A percentile compares a stretch with the other conserved stretches of the same genome.
Conservation (phyloP, 1,140 invertebrate genomes). For the Bombus difficillimus region DNA sequence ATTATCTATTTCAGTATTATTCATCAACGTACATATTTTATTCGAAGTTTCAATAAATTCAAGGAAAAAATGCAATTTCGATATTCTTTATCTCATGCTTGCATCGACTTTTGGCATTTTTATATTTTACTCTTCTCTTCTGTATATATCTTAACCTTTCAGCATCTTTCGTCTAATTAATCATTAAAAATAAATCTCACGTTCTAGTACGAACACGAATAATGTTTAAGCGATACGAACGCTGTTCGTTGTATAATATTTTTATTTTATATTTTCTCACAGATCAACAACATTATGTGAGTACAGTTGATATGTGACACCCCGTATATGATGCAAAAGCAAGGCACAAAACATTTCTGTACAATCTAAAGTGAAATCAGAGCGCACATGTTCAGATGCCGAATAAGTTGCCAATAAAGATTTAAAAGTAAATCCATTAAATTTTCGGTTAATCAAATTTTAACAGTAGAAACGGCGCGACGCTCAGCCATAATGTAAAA, state of each 20-base stretch:
- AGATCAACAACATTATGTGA: background rate
- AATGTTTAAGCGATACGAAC: too few species aligned
- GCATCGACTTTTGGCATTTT: too few species aligned
- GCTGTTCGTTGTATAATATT: background rate
- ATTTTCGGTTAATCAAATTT: background rate
- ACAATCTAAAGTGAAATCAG: background rate
- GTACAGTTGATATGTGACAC: background rate
- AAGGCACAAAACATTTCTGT: too few species aligned
- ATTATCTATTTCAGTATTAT: too few species aligned
- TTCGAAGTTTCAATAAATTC: too few species aligned
- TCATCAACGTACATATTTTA: too few species aligned
- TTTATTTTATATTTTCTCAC: background rate
- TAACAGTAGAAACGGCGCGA: background rate
- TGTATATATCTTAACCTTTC: background rate
- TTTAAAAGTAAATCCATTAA: background rate
- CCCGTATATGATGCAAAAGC: background rate
- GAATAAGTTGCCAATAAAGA: background rate
- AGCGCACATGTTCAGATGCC: background rate
- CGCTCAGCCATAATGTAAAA: background rate
- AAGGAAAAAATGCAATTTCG: background rate
- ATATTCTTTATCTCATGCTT: background rate
- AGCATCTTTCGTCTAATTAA: background rate
- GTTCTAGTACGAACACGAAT: too few species aligned
- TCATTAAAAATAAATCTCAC: too few species aligned
- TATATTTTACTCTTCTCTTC: too few species aligned